A percentile compares a stretch with the other conserved stretches of the same genome.
These are phyloP conservation scores for Nyctereutes procyonoides DNA, from an alignment of 2,113 vertebrate genomes.

Conservation along the genomic window DNA sequence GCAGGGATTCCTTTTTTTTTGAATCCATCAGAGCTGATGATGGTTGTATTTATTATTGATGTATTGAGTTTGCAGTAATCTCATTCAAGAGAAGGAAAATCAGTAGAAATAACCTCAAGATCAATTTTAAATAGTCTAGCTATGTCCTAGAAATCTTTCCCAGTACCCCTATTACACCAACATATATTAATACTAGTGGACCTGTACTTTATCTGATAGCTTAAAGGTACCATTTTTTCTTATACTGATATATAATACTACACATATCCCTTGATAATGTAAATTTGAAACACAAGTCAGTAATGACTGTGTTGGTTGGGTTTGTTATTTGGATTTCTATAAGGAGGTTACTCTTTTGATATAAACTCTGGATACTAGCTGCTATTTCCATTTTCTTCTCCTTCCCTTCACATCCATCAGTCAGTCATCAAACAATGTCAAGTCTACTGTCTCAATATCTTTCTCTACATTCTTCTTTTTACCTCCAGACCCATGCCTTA, in stretches of 20 bases:
- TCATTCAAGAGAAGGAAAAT: neutral
- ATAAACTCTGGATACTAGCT: neutral
- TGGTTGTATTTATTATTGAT: neutral
- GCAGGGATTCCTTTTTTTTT: neutral
- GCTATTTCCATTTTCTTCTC: neutral
- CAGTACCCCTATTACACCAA: neutral
- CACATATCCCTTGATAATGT: neutral
- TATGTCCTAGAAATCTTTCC: neutral
- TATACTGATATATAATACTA: neutral
- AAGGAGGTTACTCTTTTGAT: neutral
- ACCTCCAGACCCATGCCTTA: neutral
- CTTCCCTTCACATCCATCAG: neutral
- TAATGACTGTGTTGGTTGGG: neutral
- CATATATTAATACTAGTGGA: neutral
- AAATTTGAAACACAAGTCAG: neutral
- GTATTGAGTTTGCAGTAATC: conserved; percentile 33
- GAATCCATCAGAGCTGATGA: neutral
- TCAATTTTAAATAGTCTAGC: neutral
- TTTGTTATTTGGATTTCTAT: neutral
- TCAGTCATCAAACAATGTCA: neutral
- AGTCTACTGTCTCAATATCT: neutral
- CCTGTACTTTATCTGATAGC: neutral
- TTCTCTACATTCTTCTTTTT: neutral
- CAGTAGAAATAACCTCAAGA: neutral
- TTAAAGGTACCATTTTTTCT: conserved; percentile 48